Conservation (phyloP, 2,888 invertebrate species). For the Osmoderma eremita region DNA sequence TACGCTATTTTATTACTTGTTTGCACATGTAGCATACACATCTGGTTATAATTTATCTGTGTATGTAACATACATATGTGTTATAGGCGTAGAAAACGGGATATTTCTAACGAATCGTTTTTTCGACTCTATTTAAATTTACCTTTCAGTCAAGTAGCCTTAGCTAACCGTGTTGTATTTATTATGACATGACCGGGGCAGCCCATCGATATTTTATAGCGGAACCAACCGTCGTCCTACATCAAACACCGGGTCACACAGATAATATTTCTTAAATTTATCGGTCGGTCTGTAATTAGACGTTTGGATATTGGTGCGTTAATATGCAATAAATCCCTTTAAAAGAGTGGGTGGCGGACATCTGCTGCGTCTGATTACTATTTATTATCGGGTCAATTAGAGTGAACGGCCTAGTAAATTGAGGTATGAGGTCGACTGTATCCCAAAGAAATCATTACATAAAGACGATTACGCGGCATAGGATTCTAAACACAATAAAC, state of each 20-base stretch:
- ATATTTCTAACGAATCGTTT: conserved; percentile 21
- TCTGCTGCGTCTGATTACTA: conserved; percentile 34
- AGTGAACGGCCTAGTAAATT: conserved; percentile 30
- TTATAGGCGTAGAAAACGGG: conserved; percentile 15
- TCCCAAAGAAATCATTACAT: too few relatives aligned
- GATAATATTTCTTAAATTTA: conserved; percentile 37
- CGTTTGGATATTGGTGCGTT: conserved; percentile 34
- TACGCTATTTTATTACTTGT: conserved; percentile 36
- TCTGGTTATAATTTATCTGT: conserved; percentile 35
- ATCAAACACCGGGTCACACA: conserved; percentile 21
- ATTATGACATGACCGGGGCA: conserved; percentile 20
- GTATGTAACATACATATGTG: background rate
- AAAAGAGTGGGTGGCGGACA: conserved; percentile 32
- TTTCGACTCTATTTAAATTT: conserved; percentile 32
- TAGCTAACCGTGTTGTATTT: conserved; percentile 26
- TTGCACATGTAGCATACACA: conserved; percentile 33
- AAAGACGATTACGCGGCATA: too few relatives aligned
- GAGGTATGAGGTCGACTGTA: conserved; percentile 1
- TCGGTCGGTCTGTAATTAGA: conserved; percentile 35
- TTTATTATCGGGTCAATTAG: conserved; percentile 41
- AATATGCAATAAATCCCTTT: conserved; percentile 33
- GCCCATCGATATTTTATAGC: conserved; percentile 32
- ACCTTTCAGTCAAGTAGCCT: conserved; percentile 29
- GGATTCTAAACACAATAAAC: too few relatives aligned
- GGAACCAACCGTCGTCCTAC: conserved; percentile 9